Percentiles rank a stretch among this genome's conserved stretches.
Conservation (phyloP, 2,113 vertebrate genomes). For the Trichechus manatus region DNA sequence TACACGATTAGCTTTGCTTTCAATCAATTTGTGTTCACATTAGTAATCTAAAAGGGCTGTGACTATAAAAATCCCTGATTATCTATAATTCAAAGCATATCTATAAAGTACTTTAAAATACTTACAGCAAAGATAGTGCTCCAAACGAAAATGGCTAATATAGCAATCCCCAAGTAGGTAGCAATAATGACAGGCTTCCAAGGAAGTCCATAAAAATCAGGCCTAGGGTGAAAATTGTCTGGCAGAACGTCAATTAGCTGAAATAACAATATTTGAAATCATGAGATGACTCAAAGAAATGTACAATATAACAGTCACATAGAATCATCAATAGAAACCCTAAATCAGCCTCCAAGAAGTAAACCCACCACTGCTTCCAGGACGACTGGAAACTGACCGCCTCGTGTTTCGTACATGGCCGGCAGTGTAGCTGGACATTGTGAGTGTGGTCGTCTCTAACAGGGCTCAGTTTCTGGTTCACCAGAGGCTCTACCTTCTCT, state of each 20-base stretch:
- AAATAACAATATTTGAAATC: slow-evolving; percentile 52
- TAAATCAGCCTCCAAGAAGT: background rate
- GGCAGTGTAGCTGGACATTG: too few relatives aligned
- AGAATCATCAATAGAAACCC: slow-evolving; percentile 55
- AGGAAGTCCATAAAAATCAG: slow-evolving; percentile 90
- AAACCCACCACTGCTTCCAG: background rate
- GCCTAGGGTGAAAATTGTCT: slow-evolving; percentile 93
- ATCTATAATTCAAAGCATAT: background rate
- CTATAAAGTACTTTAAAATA: slow-evolving; percentile 36
- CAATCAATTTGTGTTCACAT: background rate
- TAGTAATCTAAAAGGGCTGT: background rate
- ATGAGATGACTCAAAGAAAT: slow-evolving; percentile 43
- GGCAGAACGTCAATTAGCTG: slow-evolving; percentile 91
- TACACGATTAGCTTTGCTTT: background rate
- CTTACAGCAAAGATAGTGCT: slow-evolving; percentile 93
- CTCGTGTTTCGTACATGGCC: too few relatives aligned
- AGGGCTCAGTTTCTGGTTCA: too few relatives aligned
- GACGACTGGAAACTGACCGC: background rate
- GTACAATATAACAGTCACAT: slow-evolving; percentile 77
- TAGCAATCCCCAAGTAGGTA: slow-evolving; percentile 89
- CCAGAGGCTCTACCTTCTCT: too few relatives aligned
- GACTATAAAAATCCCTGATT: background rate
- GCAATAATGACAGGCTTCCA: slow-evolving; percentile 87
- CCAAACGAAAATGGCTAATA: slow-evolving; percentile 92
- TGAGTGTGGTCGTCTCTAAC: too few relatives aligned